These are phyloP conservation scores for Melozone crissalis DNA, from an alignment of 2,113 vertebrate species.

Conservation along the genomic window DNA sequence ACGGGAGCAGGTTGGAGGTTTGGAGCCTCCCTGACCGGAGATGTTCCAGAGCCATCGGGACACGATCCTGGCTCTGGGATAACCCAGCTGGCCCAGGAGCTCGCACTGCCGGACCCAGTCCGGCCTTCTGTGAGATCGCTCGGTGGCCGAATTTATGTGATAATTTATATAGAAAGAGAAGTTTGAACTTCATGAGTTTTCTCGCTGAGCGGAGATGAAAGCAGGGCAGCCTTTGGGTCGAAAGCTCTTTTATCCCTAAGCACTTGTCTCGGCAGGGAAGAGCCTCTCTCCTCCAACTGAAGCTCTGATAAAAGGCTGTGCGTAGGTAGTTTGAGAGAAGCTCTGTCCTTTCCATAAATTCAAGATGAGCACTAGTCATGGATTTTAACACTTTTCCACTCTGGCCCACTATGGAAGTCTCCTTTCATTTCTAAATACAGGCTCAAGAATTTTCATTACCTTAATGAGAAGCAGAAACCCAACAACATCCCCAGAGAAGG, in stretches of 20 bases:
- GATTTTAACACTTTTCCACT: not conserved
- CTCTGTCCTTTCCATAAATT: not conserved
- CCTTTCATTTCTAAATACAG: not conserved
- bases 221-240: accelerated
- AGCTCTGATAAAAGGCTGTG: not conserved
- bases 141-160: not conserved
- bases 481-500: accelerated
- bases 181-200: not conserved
- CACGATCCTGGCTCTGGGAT: not conserved
- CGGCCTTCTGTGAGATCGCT: not conserved
- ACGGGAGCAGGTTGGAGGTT: accelerated
- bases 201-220: not conserved
- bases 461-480: not conserved
- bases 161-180: not conserved
- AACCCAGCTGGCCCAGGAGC: not conserved
- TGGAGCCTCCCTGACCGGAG: accelerated
- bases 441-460: not conserved
- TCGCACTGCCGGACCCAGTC: not conserved
- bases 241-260: not conserved
- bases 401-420: not conserved
- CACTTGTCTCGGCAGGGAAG: not conserved
- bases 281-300: not conserved
- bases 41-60: not conserved
- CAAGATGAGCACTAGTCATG: not conserved
- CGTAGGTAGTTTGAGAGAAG: not conserved